Evolutionary conservation across 2,113 vertebrate genomes (phyloP).

Genomic region (Mohoua ochrocephala): DNA sequence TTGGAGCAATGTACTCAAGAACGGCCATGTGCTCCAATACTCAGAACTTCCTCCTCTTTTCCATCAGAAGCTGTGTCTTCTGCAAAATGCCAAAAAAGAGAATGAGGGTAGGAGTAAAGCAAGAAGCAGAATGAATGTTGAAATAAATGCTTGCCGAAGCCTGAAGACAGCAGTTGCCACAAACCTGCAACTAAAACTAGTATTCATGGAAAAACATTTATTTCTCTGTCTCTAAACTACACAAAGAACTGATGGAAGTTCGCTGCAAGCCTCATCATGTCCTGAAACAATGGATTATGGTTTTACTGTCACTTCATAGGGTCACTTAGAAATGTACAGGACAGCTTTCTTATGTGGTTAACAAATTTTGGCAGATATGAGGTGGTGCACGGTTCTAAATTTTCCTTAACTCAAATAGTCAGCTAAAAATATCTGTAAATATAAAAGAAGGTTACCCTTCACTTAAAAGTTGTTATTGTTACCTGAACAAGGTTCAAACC

Average conservation of each 20-base stretch:
- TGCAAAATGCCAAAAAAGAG: not conserved
- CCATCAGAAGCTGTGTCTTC: not conserved
- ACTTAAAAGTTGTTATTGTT: not conserved
- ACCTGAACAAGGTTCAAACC: not conserved
- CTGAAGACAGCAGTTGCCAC: not conserved
- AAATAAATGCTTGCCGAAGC: not conserved
- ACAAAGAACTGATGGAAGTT: not conserved
- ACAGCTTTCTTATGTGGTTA: not conserved
- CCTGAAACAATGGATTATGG: not conserved
- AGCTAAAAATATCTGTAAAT: not conserved
- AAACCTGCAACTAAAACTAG: not conserved
- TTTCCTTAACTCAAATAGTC: not conserved
- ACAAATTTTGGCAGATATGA: not conserved
- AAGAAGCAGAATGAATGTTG: not conserved
- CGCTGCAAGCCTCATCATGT: not conserved
- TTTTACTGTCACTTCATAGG: not conserved
- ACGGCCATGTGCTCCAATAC: not conserved
- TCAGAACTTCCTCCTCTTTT: not conserved
- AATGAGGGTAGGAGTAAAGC: not conserved
- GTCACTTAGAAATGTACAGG: not conserved
- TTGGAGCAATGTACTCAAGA: not conserved
- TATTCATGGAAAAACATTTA: not conserved
- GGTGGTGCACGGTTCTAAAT: not conserved
- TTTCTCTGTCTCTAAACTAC: not conserved
- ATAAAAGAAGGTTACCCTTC: not conserved